These are phyloP conservation scores for Vulpes vulpes DNA, from an alignment of 2,113 vertebrate species.

Conservation along the genomic window DNA sequence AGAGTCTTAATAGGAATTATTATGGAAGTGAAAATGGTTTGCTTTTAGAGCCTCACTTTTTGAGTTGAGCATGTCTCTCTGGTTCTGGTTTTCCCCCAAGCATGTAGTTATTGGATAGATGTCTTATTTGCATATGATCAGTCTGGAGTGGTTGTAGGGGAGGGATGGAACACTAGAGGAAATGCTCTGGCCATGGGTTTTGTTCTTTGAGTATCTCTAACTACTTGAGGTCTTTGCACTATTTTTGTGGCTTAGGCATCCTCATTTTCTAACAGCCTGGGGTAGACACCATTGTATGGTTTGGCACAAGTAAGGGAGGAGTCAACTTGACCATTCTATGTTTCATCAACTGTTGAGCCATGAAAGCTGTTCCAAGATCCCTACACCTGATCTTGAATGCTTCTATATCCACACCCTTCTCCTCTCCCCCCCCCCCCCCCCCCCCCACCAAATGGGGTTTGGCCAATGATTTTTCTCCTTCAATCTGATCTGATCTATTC, in stretches of 20 bases:
- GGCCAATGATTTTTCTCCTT: neutral
- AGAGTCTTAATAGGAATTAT: neutral
- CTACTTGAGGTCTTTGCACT: neutral
- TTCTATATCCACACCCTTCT: neutral
- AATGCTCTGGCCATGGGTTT: neutral
- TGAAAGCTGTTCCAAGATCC: neutral
- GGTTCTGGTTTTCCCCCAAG: neutral
- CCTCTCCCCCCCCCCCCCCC: neutral
- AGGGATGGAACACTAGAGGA: neutral
- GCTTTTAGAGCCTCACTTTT: neutral
- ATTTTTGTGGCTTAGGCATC: neutral
- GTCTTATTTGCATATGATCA: neutral
- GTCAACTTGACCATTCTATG: rapidly evolving
- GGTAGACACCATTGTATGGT: rapidly evolving
- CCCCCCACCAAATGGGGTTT: neutral
- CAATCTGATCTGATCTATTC: neutral
- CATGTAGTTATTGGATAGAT: neutral
- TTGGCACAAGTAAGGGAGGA: neutral
- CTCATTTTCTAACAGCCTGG: neutral
- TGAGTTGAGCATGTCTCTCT: neutral
- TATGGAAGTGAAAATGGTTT: neutral
- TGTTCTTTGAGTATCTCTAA: neutral
- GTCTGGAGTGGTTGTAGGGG: neutral
- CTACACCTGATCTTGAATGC: neutral
- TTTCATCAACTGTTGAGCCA: neutral